These are phyloP conservation scores for Bostrychus sinensis DNA, from an alignment of 2,113 vertebrate species.

Conservation along the genomic window DNA sequence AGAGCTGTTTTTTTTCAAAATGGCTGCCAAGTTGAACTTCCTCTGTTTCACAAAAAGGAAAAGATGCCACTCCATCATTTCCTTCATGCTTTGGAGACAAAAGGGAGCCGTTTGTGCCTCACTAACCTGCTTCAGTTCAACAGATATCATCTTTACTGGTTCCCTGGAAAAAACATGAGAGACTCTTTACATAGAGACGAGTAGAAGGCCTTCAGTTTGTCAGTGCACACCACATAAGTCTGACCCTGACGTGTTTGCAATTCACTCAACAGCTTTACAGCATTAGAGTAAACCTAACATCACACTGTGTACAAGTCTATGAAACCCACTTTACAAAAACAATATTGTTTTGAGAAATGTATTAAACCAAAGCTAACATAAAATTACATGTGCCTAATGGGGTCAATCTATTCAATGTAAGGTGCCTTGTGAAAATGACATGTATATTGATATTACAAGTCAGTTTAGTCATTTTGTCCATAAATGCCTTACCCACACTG, in stretches of 20 bases:
- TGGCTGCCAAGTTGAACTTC: conserved; percentile 26
- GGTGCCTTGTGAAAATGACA: conserved; percentile 25
- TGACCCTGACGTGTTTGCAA: conserved; percentile 12
- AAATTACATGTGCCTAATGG: conserved; percentile 4
- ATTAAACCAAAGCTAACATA: conserved; percentile 27
- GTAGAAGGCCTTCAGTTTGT: conserved; percentile 48
- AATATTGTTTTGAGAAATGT: background rate
- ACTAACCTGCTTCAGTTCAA: conserved; percentile 67
- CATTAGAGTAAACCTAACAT: background rate
- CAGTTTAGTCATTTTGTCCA: too few species aligned
- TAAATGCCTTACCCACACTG: too few species aligned
- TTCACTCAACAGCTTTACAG: conserved; percentile 1
- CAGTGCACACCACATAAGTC: conserved; percentile 48
- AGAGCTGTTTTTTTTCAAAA: conserved; percentile 8
- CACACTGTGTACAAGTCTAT: background rate
- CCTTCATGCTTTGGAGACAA: conserved; percentile 37
- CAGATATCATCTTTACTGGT: conserved; percentile 66
- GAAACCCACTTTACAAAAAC: background rate
- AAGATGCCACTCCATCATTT: conserved; percentile 43
- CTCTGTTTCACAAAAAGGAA: conserved; percentile 42
- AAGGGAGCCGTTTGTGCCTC: conserved; percentile 63
- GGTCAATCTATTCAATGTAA: conserved; percentile 3
- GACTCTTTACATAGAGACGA: conserved; percentile 60
- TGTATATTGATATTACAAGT: conserved; percentile 17
- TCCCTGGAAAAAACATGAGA: conserved; percentile 35